Conservation (phyloP, 2,113 vertebrate species). For the Chaetodon trifascialis region DNA sequence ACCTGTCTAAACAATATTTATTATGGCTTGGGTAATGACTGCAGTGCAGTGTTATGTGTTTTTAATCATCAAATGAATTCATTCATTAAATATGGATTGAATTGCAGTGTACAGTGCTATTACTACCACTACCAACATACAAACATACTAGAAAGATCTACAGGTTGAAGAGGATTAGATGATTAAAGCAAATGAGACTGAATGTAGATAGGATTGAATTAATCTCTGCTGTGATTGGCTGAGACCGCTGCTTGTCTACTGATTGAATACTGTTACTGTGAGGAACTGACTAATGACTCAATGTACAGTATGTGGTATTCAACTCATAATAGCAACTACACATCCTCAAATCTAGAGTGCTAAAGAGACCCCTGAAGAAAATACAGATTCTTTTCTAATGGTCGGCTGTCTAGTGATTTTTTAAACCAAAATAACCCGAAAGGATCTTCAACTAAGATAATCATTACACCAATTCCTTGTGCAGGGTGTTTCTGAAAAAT, state of each 20-base stretch:
- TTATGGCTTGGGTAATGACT: too few relatives aligned
- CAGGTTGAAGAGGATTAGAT: constrained; percentile 40
- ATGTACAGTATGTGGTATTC: background rate
- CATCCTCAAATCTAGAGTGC: background rate
- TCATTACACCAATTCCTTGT: background rate
- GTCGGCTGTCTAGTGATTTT: background rate
- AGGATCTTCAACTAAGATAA: background rate
- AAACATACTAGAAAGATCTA: background rate
- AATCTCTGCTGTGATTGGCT: constrained; percentile 70
- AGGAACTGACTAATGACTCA: background rate
- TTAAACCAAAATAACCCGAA: background rate
- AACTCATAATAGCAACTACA: background rate
- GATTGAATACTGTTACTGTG: background rate
- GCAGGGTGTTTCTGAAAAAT: background rate
- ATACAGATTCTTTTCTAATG: background rate
- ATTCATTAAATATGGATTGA: background rate
- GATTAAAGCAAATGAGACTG: constrained; percentile 54
- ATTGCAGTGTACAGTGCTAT: background rate
- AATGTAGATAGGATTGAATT: constrained; percentile 56
- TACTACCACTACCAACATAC: background rate
- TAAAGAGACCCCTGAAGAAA: background rate
- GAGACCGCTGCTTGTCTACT: constrained; percentile 20
- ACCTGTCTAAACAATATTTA: too few relatives aligned
- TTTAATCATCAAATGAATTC: too few relatives aligned
- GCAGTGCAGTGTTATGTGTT: too few relatives aligned